Base-by-base conservation (phyloP, 2,113 vertebrate species). In the Tympanuchus pallidicinctus region DNA sequence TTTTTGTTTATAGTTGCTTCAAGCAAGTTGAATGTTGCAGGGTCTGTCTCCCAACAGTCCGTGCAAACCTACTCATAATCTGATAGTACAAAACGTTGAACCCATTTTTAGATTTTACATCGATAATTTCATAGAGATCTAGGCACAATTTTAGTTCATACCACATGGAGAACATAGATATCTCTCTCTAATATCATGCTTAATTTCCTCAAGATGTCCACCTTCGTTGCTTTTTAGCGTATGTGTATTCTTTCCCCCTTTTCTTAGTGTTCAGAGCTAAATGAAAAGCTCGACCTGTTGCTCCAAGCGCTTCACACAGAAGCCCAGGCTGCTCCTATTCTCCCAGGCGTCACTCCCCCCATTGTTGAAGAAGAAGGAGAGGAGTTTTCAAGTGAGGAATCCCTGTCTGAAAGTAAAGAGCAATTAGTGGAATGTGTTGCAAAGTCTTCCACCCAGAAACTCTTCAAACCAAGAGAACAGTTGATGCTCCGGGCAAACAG, bases 401-500 rank as follows among this genome's bases (percentile, higher is more conserved):
- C 98, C 52, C 94, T 99, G 80, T 98, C 98, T 9, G 99, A 99
- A 95, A 98, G 98, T 96, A 99, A 98, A 97, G 99, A 98, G 83
- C 98, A 98, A 30, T 96, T 98, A 92, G 65, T 77, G 3, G 98
- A 98, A 73, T 98, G 98, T 67, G 96, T 98, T 78, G 96, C 98
- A 5, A 99, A 98, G 78, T 96, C 97, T 40, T 97, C 97, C 11
- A 97, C 97, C 3, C 98, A 98, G 82, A 98, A 98, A 91, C 95
- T 98, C 66, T 97, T 98, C 94, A 99, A 97, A 80, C 98, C 98
- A 8, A 98, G 97, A 56, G 98, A 99, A 86, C 99, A 99, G 93
- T 97, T 99, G 80, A 98, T 99, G 98, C 97, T 99, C 27, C 95
- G 99, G 47, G 99, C 99, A 72, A 99, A 99, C 97, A 99, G 99